Evolutionary conservation across 2,113 vertebrate species (phyloP).

Genomic region (Microcebus tavaratra): DNA sequence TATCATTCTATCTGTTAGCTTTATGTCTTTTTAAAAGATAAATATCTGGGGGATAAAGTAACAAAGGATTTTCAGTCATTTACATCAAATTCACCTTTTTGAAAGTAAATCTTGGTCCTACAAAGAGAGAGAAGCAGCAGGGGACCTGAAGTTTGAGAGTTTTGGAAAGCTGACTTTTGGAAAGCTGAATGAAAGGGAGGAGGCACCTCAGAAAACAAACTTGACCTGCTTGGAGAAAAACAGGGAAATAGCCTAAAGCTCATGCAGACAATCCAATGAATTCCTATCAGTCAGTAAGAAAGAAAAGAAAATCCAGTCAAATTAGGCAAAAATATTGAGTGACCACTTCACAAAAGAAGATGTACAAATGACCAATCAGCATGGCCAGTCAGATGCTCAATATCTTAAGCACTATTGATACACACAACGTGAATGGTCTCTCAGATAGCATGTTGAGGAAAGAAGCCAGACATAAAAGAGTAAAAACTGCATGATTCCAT

Average conservation of each 20-base stretch:
- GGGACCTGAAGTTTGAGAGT: not conserved
- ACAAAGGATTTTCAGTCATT: not conserved
- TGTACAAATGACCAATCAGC: not conserved
- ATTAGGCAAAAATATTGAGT: not conserved
- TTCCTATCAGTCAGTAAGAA: not conserved
- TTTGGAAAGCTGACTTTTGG: not conserved
- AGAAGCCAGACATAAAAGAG: not conserved
- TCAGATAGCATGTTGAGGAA: not conserved
- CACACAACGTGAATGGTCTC: not conserved
- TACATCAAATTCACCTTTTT: not conserved
- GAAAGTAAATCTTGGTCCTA: not conserved
- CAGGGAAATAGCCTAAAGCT: not conserved
- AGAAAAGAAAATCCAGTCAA: not conserved
- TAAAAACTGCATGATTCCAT: not conserved
- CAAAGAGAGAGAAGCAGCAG: not conserved
- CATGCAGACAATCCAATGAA: not conserved
- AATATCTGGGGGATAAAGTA: not conserved
- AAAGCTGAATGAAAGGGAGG: not conserved
- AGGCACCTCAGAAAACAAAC: not conserved
- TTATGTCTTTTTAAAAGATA: constrained; percentile 25
- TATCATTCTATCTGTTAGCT: not conserved
- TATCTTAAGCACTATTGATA: not conserved
- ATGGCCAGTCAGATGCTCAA: not conserved
- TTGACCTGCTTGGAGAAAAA: not conserved
- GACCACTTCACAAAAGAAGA: not conserved